Conservation (phyloP, 2,888 invertebrate species). For the Tipula vernalis region DNA sequence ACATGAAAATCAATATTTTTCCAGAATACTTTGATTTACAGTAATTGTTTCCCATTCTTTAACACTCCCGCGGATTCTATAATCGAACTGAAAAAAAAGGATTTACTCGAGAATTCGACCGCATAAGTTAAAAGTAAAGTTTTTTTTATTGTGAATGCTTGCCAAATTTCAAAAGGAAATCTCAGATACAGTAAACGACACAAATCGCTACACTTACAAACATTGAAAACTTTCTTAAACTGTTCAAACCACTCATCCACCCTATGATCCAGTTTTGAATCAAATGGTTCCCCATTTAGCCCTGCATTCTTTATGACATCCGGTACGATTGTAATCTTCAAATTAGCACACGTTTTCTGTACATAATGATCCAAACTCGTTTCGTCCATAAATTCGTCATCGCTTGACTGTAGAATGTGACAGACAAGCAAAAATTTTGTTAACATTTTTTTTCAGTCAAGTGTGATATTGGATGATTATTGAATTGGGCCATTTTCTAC, state of each 20-base stretch:
- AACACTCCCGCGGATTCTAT: no score
- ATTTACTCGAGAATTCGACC: no score
- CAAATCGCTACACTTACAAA: constrained; percentile 21
- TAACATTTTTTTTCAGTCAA: not conserved
- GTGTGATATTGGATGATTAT: not conserved
- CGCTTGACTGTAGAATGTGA: not conserved
- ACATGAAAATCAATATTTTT: no score
- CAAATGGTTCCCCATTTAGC: constrained; percentile 29
- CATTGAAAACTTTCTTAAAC: constrained; percentile 28
- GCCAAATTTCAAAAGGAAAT: not conserved
- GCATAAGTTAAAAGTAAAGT: no score
- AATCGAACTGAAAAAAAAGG: no score
- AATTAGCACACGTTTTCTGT: constrained; percentile 20
- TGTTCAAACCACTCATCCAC: constrained; percentile 25
- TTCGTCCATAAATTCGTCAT: not conserved
- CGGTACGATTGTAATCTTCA: constrained; percentile 32
- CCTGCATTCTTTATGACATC: constrained; percentile 32
- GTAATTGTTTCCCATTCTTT: no score
- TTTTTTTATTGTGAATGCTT: not conserved
- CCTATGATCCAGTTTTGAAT: constrained; percentile 25
- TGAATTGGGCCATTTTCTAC: not conserved
- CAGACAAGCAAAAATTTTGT: not conserved
- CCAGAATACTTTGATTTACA: no score
- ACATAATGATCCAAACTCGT: not conserved
- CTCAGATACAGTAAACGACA: not conserved